Evolutionary conservation across 1,140 invertebrate genomes (phyloP).

Genomic region (Eciton burchellii): DNA sequence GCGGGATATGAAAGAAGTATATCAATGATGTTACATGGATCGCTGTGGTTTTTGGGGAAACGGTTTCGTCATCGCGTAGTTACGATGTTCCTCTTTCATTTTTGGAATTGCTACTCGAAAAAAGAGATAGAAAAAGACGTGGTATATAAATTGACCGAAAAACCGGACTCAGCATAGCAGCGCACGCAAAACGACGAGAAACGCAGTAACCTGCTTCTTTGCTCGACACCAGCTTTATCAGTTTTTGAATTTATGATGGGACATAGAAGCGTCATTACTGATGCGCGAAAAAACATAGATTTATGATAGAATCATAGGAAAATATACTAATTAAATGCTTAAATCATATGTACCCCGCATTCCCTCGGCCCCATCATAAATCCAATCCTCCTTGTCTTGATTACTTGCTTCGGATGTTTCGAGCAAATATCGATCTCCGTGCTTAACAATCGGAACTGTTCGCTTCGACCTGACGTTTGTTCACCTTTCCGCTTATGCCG

Average conservation of each 20-base stretch:
- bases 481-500: conserved; percentile 6
- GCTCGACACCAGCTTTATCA: conserved; percentile 3
- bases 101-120: conserved; percentile 6
- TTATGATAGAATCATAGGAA: conserved; percentile 9
- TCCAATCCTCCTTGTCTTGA: neutral
- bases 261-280: too few relatives aligned
- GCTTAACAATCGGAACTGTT: neutral
- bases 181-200: conserved; percentile 48
- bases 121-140: conserved; percentile 44
- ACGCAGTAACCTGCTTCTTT: neutral
- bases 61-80: conserved; percentile 1
- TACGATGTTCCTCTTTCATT: neutral
- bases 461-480: conserved; percentile 23
- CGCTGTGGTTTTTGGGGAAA: conserved; percentile 27
- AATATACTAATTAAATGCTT: conserved; percentile 9
- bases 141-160: conserved; percentile 57
- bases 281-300: neutral
- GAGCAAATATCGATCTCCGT: neutral
- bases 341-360: neutral
- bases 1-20: neutral
- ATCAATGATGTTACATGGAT: neutral
- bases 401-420: neutral
- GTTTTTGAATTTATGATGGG: conserved; percentile 16
- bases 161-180: conserved; percentile 51
- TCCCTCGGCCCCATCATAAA: conserved; percentile 12